These are phyloP conservation scores for Pterophyllum scalare DNA, from an alignment of 2,113 vertebrate genomes.

Conservation along the genomic window DNA sequence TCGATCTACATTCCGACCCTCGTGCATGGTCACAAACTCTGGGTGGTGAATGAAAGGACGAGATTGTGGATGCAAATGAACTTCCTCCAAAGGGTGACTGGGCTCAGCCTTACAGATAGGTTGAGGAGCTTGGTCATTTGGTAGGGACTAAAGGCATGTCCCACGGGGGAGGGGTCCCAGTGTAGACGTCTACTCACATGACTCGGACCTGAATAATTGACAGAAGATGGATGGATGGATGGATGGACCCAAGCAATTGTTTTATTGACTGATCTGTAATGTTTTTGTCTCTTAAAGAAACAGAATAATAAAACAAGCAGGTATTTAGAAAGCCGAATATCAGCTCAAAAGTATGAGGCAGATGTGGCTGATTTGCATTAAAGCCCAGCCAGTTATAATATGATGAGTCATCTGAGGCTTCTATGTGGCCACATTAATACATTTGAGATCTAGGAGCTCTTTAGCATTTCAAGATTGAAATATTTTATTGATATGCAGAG, in stretches of 20 bases:
- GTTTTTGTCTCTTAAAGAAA: neutral
- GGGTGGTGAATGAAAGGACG: no score
- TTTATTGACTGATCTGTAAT: neutral
- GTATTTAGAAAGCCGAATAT: conserved; percentile 13
- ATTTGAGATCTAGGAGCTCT: conserved; percentile 17
- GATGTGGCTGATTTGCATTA: conserved; percentile 14
- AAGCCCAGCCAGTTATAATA: neutral
- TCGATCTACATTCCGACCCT: neutral
- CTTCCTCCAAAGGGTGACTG: neutral
- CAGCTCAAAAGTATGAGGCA: conserved; percentile 1
- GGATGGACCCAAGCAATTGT: neutral
- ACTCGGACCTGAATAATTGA: no score
- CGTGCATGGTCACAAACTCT: neutral
- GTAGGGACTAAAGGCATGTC: neutral
- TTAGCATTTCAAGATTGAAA: conserved; percentile 16
- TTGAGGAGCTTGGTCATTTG: neutral
- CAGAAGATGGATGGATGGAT: neutral
- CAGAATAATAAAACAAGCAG: conserved; percentile 1
- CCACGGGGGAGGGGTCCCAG: neutral
- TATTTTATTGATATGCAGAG: neutral
- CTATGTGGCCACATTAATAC: conserved; percentile 10
- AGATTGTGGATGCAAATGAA: neutral
- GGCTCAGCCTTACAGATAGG: neutral
- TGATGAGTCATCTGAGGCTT: conserved; percentile 9
- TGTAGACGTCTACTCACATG: no score